These are phyloP conservation scores for Mystacornis crossleyi DNA, from an alignment of 2,113 vertebrate genomes.

Conservation along the genomic window DNA sequence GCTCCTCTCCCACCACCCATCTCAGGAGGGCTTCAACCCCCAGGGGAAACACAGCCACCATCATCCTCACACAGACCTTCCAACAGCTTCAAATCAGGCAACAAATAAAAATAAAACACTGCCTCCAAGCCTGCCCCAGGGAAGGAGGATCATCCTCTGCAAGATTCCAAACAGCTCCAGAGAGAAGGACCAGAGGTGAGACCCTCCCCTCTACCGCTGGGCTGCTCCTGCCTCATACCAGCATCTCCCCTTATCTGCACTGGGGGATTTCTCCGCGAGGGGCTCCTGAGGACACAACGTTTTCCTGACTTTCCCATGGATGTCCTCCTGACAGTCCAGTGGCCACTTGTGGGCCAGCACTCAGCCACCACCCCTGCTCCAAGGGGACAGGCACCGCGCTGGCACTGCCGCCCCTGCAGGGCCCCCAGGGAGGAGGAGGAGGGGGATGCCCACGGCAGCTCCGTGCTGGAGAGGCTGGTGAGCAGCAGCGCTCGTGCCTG, in stretches of 20 bases:
- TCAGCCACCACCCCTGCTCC: rapidly evolving
- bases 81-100: not conserved
- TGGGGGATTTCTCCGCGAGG: rapidly evolving
- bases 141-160: not conserved
- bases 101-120: rapidly evolving
- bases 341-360: not conserved
- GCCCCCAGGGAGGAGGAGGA: not conserved
- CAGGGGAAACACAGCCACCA: not conserved
- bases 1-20: rapidly evolving
- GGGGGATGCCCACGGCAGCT: not conserved
- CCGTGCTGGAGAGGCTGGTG: rapidly evolving
- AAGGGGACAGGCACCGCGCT: rapidly evolving
- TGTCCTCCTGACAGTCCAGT: rapidly evolving
- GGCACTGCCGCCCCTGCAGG: not conserved
- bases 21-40: rapidly evolving
- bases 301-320: not conserved
- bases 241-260: rapidly evolving
- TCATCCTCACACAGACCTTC: not conserved
- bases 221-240: rapidly evolving
- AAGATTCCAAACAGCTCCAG: not conserved
- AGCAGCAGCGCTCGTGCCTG: not conserved
- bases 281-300: not conserved
- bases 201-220: not conserved
- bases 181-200: not conserved
- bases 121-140: not conserved